phyloP scores from a whole-genome alignment of 2,888 invertebrate genomes.

The Melieria picta region DNA sequence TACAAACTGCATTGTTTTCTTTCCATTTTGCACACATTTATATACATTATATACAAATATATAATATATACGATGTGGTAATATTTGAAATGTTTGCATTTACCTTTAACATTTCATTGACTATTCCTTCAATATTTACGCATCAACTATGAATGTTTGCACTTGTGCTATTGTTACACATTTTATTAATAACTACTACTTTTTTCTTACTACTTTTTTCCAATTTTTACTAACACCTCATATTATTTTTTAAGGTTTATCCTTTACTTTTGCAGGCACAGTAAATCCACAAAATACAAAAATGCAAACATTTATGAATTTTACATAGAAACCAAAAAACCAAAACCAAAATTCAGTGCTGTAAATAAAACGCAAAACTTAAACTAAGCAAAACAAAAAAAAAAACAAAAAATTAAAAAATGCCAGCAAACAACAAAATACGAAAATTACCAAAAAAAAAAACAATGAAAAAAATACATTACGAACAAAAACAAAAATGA shows the following conservation, averaged over 20 bases:
- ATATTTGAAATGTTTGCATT: conserved; percentile 39
- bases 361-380: conserved; percentile 50
- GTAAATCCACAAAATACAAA: conserved; percentile 57
- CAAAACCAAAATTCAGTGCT: conserved; percentile 42
- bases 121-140: conserved; percentile 38
- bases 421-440: conserved; percentile 22
- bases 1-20: too few species aligned
- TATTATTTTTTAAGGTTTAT: conserved; percentile 68
- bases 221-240: conserved; percentile 66
- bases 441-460: conserved; percentile 26
- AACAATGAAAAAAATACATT: conserved; percentile 13
- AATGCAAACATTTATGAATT: conserved; percentile 45
- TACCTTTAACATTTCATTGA: conserved; percentile 34
- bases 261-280: conserved; percentile 68
- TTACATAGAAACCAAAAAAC: conserved; percentile 36
- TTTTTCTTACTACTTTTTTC: conserved; percentile 65
- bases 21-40: not conserved
- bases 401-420: conserved; percentile 36
- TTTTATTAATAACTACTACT: conserved; percentile 10
- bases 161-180: too few species aligned
- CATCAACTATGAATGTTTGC: too few species aligned
- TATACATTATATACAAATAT: conserved; percentile 18
- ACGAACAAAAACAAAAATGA: conserved; percentile 21
- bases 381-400: conserved; percentile 42
- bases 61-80: conserved; percentile 37